Percentiles rank a stretch among this genome's conserved stretches.
phyloP scores from a whole-genome alignment of 2,113 vertebrate genomes.

The Arenaria interpres region DNA sequence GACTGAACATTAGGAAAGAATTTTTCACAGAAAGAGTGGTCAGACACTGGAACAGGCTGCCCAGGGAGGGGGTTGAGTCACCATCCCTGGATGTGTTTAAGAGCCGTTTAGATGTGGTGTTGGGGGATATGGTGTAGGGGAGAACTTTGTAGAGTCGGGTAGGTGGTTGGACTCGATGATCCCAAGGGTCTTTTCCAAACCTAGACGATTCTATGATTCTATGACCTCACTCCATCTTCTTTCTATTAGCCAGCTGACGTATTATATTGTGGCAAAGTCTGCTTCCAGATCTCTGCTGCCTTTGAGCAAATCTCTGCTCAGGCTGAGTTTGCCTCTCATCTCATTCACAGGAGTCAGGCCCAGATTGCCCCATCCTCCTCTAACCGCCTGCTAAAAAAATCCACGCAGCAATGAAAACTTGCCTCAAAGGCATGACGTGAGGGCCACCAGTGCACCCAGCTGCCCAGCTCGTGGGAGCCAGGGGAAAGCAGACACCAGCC shows the following conservation, averaged over 20 bases:
- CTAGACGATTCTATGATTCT: too few relatives aligned
- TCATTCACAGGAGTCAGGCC: not conserved
- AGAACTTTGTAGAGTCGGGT: too few relatives aligned
- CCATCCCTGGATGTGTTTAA: too few relatives aligned
- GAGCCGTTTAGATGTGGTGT: too few relatives aligned
- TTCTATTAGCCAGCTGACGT: not conserved
- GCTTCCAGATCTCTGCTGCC: not conserved
- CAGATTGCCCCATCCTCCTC: not conserved
- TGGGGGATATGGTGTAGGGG: too few relatives aligned
- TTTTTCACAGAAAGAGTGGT: too few relatives aligned
- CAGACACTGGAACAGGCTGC: too few relatives aligned
- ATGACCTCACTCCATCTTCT: not conserved
- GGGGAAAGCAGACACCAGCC: not conserved
- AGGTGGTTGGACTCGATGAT: too few relatives aligned
- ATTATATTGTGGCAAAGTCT: not conserved
- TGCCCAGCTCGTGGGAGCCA: accelerated
- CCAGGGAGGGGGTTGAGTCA: too few relatives aligned
- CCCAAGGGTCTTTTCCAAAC: too few relatives aligned
- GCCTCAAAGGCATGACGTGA: not conserved
- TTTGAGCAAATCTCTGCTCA: not conserved
- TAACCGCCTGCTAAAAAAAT: accelerated
- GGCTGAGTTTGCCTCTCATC: not conserved
- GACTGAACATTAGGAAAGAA: too few relatives aligned
- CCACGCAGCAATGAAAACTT: not conserved
- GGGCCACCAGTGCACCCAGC: not conserved